These are phyloP conservation scores for Clepsis dumicolana DNA, from an alignment of 2,888 invertebrate species.

Conservation along the genomic window DNA sequence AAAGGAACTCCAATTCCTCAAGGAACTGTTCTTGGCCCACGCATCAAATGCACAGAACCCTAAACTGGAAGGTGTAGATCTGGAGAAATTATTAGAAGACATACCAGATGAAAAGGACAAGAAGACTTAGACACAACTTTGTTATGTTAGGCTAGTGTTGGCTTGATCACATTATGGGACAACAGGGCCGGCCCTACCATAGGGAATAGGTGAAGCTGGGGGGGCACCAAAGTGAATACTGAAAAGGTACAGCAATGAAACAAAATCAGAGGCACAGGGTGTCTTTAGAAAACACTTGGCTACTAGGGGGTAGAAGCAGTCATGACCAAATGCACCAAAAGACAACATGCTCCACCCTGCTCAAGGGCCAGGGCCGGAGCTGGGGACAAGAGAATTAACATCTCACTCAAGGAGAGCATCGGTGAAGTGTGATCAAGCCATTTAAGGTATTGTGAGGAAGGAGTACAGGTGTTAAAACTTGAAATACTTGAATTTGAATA, in stretches of 20 bases:
- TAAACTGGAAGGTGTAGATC: constrained; percentile 85
- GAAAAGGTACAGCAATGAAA: too few relatives aligned
- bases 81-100: constrained; percentile 86
- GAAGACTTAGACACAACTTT: constrained; percentile 49
- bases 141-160: constrained; percentile 31
- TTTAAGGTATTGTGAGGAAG: constrained; percentile 45
- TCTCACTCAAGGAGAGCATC: not conserved
- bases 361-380: too few relatives aligned
- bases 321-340: too few relatives aligned
- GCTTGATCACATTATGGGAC: not conserved
- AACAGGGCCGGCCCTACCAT: not conserved
- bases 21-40: constrained; percentile 93
- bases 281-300: too few relatives aligned
- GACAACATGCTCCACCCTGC: too few relatives aligned
- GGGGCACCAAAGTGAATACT: too few relatives aligned
- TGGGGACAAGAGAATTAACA: not conserved
- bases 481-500: too few relatives aligned
- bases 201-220: too few relatives aligned
- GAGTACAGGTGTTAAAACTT: constrained; percentile 41
- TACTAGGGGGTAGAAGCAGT: too few relatives aligned
- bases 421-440: not conserved
- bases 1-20: constrained; percentile 92
- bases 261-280: too few relatives aligned
- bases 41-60: constrained; percentile 87
- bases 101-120: constrained; percentile 73